phyloP scores from a whole-genome alignment of 2,797 vertebrate genomes.

The Leptatherina wallacei region DNA sequence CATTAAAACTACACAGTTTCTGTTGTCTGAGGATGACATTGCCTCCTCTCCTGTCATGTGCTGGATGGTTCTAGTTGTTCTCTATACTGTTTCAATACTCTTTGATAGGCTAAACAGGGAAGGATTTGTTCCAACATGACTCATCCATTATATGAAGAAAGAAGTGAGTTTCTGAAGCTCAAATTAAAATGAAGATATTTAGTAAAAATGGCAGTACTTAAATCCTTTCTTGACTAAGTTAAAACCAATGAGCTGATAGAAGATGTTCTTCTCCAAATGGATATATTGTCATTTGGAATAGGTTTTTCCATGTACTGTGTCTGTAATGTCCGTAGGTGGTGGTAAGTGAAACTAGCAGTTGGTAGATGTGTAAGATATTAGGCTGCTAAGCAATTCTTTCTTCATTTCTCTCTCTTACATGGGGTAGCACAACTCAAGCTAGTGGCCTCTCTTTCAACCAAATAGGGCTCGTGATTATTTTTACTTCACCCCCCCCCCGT shows the following conservation, averaged over 20 bases:
- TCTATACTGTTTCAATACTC: slow-evolving; percentile 56
- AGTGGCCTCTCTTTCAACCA: slow-evolving; percentile 78
- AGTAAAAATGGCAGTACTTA: slow-evolving; percentile 10
- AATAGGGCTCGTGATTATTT: slow-evolving; percentile 72
- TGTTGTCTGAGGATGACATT: slow-evolving; percentile 27
- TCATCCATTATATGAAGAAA: slow-evolving; percentile 52
- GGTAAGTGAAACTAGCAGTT: slow-evolving; percentile 64
- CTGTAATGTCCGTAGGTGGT: slow-evolving; percentile 62
- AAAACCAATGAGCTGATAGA: slow-evolving; percentile 9
- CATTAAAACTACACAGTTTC: slow-evolving; percentile 21
- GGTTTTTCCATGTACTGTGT: slow-evolving; percentile 53
- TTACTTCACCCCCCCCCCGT: background rate
- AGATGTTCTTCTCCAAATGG: slow-evolving; percentile 51
- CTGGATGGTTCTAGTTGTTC: slow-evolving; percentile 59
- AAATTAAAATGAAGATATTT: slow-evolving; percentile 31
- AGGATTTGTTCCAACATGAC: slow-evolving; percentile 62
- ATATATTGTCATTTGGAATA: slow-evolving; percentile 59
- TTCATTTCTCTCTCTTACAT: slow-evolving; percentile 34
- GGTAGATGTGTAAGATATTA: slow-evolving; percentile 68
- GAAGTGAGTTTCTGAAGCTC: background rate
- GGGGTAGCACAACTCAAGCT: slow-evolving; percentile 76
- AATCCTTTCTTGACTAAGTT: slow-evolving; percentile 24
- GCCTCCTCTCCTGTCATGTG: slow-evolving; percentile 42
- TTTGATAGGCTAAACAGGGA: slow-evolving; percentile 55
- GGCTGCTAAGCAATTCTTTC: slow-evolving; percentile 46